Conservation (phyloP, 2,888 invertebrate species). For the Melanargia galathea region DNA sequence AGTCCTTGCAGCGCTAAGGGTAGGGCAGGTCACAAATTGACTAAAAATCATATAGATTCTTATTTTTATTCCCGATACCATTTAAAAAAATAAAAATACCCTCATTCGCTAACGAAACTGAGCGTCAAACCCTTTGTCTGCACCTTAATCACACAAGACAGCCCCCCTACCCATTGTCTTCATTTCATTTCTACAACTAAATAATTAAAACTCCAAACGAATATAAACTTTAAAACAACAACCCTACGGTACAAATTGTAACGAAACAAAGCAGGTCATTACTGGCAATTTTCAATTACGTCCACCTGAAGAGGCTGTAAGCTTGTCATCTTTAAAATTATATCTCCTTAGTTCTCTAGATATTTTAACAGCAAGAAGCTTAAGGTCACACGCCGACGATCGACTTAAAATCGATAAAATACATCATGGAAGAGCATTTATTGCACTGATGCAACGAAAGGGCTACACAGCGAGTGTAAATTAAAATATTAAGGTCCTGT, state of each 20-base stretch:
- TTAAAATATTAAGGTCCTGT: too few relatives aligned
- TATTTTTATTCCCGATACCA: background rate
- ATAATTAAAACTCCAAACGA: constrained; percentile 37
- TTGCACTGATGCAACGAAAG: too few relatives aligned
- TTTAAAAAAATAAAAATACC: constrained; percentile 24
- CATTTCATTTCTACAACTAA: constrained; percentile 49
- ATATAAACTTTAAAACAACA: constrained; percentile 35
- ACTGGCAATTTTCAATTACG: constrained; percentile 52
- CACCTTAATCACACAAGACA: constrained; percentile 44
- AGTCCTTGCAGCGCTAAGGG: too few relatives aligned
- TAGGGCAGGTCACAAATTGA: too few relatives aligned
- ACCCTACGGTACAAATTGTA: constrained; percentile 38
- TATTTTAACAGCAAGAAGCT: constrained; percentile 37
- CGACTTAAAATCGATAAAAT: background rate
- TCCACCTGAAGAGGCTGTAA: constrained; percentile 44
- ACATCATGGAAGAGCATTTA: background rate
- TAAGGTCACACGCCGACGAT: background rate
- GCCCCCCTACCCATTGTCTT: constrained; percentile 42
- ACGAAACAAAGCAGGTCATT: constrained; percentile 41
- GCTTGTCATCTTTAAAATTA: constrained; percentile 52
- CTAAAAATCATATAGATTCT: background rate
- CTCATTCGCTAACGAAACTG: constrained; percentile 35
- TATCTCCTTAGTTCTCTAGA: constrained; percentile 45
- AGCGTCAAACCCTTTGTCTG: constrained; percentile 46
- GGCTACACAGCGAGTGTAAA: too few relatives aligned